A percentile compares a stretch with the other conserved stretches of the same genome.
Conservation (phyloP, 2,888 invertebrate species). For the Erynnis tages region DNA sequence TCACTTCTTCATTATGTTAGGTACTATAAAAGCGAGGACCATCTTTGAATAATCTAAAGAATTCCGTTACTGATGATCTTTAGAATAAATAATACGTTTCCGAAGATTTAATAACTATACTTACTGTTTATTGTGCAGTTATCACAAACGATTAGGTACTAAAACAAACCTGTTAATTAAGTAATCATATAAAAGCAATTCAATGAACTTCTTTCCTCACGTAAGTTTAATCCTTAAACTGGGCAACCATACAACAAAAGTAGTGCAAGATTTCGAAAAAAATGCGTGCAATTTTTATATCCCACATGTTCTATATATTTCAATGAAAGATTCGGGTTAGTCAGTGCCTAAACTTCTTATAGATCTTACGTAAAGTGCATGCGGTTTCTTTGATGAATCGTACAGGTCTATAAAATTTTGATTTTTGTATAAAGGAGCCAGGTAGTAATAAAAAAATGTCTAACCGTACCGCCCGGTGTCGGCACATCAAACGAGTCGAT, state of each 20-base stretch:
- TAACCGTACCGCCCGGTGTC: slow-evolving; percentile 54
- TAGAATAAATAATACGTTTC: no score
- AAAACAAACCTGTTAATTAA: no score
- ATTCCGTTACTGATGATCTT: no score
- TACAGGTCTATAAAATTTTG: slow-evolving; percentile 62
- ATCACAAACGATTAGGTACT: no score
- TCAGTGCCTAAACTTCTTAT: slow-evolving; percentile 12
- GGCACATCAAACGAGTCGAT: slow-evolving; percentile 63
- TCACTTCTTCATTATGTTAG: neutral
- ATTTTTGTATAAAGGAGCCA: slow-evolving; percentile 69
- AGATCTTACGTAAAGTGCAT: slow-evolving; percentile 15
- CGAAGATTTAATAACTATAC: no score
- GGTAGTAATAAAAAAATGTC: slow-evolving; percentile 66
- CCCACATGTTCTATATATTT: neutral
- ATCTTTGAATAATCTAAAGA: slow-evolving; percentile 2
- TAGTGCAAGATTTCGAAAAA: neutral
- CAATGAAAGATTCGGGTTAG: slow-evolving; percentile 25
- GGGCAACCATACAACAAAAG: neutral
- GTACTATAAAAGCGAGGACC: slow-evolving; percentile 9
- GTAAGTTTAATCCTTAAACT: no score
- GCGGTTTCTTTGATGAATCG: slow-evolving; percentile 64
- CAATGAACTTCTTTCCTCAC: no score
- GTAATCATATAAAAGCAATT: no score
- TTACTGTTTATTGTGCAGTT: neutral
- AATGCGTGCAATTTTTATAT: slow-evolving; percentile 1